phyloP scores from a whole-genome alignment of 2,797 vertebrate genomes.

The Aphelocoma californica region DNA sequence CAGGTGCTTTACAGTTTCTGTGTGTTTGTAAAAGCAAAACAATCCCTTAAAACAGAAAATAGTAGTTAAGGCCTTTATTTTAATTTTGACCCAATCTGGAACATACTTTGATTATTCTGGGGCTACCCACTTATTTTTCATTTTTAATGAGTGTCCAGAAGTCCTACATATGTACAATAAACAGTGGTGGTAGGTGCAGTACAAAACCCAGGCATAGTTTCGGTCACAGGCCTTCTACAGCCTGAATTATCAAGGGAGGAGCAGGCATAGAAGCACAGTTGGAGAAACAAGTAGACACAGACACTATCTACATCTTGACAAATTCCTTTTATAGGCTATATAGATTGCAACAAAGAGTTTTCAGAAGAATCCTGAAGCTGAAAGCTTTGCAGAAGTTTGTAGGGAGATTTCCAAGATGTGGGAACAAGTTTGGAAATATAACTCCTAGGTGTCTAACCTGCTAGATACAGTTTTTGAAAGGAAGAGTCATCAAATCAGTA shows the following conservation, averaged over 20 bases:
- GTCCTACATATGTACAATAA: neutral
- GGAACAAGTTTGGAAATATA: neutral
- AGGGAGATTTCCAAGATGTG: neutral
- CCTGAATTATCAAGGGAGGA: neutral
- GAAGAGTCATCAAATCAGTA: neutral
- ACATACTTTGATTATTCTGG: neutral
- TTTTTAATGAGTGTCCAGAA: neutral
- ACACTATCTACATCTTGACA: neutral
- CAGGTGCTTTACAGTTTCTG: neutral
- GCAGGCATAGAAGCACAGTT: neutral
- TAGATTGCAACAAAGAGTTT: neutral
- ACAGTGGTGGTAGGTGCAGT: neutral
- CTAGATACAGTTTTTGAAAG: neutral
- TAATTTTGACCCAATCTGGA: neutral
- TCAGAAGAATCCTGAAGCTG: neutral
- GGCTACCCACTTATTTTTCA: neutral
- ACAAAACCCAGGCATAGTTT: neutral
- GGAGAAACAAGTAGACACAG: neutral
- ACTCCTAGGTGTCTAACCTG: neutral
- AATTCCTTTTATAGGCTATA: neutral
- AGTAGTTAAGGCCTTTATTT: neutral
- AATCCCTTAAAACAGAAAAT: neutral
- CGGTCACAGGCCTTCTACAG: neutral
- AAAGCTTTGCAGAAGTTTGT: neutral
- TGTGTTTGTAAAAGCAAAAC: neutral